Evolutionary conservation across 1,140 invertebrate genomes (phyloP), one percentile per base, ranked within the genome.

Genomic region (Helicorthomorpha holstii): DNA sequence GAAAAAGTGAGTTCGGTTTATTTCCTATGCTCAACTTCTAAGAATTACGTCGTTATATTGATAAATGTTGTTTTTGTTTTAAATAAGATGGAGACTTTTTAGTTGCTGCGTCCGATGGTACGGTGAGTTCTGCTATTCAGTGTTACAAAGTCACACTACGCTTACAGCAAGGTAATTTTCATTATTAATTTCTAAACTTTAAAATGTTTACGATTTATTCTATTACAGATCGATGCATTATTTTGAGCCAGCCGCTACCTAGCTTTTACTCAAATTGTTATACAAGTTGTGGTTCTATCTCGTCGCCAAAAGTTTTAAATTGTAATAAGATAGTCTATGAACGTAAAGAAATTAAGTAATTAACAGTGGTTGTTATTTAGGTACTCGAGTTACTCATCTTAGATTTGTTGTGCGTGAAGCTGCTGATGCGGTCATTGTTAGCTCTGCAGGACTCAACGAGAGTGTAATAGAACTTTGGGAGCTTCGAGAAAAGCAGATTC

Each of bases 381-480:
- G 60, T 58, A 64, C 63, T 29, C 65, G 59, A 56, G 73, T 87
- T 58, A 80, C 77, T 1, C 78, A 84, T 59, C 64, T 92, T 2
- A 78, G 82, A 51, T 93, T 89, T 75, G 78, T 85, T 46, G 75
- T 82, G 12, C 71, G 79, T 21, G 87, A 88, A 62, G 82, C 82
- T 61, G 79, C 81, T 2, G 87, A 92, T 69, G 82, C 83, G 1
- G 66, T 89, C 12, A 75, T 86, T 43, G 77, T 88, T 7, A 75
- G 77, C 41, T 80, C 78, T 41, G 80, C 74, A 58, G 58, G 66
- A 48, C 73, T 71, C 4, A 72, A 67, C 26, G 72, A 74, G 16
- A 80, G 81, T 60, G 75, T 80, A 44, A 71, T 92, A 16, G 83
- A 91, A 64, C 74, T 91, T 3, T 94, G 89, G 88, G 84, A 88